A percentile compares a stretch with the other conserved stretches of the same genome.
phyloP scores from a whole-genome alignment of 2,113 vertebrate species.

The Syngnathus floridae region DNA sequence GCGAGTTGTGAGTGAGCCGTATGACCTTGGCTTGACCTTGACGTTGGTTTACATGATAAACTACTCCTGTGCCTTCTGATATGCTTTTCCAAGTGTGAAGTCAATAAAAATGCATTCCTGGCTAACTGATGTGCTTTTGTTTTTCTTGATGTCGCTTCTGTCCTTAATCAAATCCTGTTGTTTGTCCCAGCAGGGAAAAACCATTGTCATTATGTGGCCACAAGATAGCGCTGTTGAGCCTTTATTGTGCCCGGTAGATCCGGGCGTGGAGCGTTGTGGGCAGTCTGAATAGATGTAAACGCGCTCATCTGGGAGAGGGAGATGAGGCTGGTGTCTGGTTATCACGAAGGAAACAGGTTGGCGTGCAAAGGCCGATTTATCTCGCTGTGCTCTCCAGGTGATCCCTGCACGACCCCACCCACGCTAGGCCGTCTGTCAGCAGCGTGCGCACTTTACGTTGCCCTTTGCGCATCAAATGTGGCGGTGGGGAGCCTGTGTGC shows the following conservation, averaged over 20 bases:
- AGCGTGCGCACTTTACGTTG: background rate
- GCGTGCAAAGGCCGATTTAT: constrained; percentile 12
- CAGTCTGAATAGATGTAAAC: constrained; percentile 1
- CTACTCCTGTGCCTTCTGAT: constrained; percentile 68
- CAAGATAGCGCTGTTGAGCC: constrained; percentile 43
- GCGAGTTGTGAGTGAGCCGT: constrained; percentile 19
- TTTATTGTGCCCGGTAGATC: background rate
- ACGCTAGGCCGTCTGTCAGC: background rate
- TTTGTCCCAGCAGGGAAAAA: background rate
- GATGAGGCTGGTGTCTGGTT: constrained; percentile 18
- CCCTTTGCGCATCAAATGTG: no score
- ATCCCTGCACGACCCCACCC: constrained; percentile 16
- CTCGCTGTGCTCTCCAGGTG: background rate
- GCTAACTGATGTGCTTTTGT: constrained; percentile 26
- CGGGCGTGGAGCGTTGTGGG: background rate
- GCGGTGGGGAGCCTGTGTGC: no score
- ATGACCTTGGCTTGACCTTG: constrained; percentile 44
- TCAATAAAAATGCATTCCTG: constrained; percentile 70
- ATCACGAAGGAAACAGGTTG: constrained; percentile 60
- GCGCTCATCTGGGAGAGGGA: background rate
- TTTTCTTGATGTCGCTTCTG: background rate
- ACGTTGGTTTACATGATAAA: constrained; percentile 54
- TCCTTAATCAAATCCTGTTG: background rate
- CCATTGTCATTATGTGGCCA: background rate
- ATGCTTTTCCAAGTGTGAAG: constrained; percentile 66